Conservation (phyloP, 2,113 vertebrate genomes). For the Crotalus horridus region DNA sequence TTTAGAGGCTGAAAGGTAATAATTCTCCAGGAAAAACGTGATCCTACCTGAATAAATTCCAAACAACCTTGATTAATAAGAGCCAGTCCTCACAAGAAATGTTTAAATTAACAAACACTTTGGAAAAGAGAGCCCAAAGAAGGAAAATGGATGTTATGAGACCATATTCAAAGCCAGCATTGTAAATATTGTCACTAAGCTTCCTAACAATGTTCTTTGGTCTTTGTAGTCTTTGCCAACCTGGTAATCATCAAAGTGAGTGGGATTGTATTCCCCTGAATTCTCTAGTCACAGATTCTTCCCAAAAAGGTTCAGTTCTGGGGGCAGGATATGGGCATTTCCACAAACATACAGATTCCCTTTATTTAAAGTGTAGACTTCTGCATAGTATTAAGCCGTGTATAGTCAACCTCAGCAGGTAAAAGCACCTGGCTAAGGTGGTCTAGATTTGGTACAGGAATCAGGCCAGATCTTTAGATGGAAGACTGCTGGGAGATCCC, state of each 20-base stretch:
- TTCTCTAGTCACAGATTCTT: neutral
- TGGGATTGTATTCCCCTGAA: neutral
- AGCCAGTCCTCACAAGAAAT: neutral
- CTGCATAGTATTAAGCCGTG: neutral
- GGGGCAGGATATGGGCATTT: no score
- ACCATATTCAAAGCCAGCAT: neutral
- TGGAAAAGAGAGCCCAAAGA: neutral
- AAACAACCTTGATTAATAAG: neutral
- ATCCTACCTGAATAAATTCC: neutral
- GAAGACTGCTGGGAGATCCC: neutral
- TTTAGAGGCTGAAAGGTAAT: neutral
- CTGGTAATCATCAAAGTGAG: neutral
- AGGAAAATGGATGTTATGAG: neutral
- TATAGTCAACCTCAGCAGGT: neutral
- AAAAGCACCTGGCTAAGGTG: neutral
- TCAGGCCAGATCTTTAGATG: neutral
- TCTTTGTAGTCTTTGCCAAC: neutral
- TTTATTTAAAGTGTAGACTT: neutral
- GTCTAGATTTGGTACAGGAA: neutral
- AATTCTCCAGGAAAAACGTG: neutral
- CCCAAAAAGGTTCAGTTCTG: neutral
- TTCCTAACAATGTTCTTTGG: neutral
- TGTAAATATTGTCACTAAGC: neutral
- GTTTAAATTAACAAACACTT: neutral
- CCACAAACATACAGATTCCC: neutral